Conservation (phyloP, 2,113 vertebrate species). For the Brevimyrus niger region DNA sequence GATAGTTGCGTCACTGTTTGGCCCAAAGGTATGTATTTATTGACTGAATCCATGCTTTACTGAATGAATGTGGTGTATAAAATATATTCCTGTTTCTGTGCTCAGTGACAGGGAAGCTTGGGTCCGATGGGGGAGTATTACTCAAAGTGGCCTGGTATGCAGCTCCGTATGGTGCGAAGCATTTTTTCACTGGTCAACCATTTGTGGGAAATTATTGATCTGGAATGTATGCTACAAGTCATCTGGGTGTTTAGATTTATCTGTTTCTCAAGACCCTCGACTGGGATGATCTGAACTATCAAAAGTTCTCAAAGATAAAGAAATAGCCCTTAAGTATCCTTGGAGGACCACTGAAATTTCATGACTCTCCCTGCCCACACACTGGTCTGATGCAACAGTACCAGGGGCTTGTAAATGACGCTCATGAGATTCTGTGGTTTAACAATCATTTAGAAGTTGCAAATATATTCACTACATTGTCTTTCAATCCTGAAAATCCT, state of each 20-base stretch:
- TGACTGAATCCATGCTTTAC: background rate
- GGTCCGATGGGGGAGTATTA: background rate
- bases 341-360: background rate
- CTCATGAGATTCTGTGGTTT: background rate
- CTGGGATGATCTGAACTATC: background rate
- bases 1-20: background rate
- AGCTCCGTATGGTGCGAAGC: background rate
- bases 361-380: background rate
- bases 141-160: background rate
- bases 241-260: background rate
- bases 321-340: background rate
- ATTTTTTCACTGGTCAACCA: background rate
- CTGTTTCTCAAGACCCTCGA: background rate
- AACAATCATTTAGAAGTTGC: background rate
- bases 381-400: background rate
- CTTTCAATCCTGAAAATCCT: background rate
- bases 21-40: background rate
- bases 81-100: background rate
- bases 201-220: conserved; percentile 2
- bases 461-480: background rate
- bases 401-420: background rate
- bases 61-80: background rate
- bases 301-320: background rate
- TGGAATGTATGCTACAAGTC: background rate
- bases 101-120: background rate